Conservation (phyloP, 2,888 invertebrate genomes). For the Frankliniella intonsa region DNA sequence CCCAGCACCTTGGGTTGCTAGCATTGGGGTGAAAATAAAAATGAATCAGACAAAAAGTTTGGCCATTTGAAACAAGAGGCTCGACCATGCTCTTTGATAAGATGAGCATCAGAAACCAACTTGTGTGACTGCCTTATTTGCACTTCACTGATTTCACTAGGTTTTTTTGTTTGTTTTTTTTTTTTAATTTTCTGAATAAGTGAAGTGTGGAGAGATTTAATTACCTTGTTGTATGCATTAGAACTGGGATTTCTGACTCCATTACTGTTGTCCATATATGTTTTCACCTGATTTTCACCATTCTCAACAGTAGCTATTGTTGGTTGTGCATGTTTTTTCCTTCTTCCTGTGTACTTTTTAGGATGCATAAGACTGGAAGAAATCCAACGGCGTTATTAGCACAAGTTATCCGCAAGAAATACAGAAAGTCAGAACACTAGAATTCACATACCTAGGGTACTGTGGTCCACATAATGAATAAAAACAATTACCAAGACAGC, state of each 20-base stretch:
- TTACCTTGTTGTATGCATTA: constrained; percentile 88
- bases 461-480: constrained; percentile 94
- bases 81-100: too few species aligned
- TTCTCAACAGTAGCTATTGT: constrained; percentile 35
- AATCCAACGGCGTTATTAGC: constrained; percentile 19
- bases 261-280: constrained; percentile 87
- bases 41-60: neutral
- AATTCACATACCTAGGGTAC: constrained; percentile 77
- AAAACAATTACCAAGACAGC: constrained; percentile 93
- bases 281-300: constrained; percentile 61
- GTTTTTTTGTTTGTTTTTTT: too few species aligned
- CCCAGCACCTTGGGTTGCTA: constrained; percentile 18
- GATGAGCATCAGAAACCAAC: too few species aligned
- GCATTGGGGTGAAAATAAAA: neutral
- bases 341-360: constrained; percentile 42
- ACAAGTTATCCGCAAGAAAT: neutral
- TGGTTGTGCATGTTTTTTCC: constrained; percentile 35
- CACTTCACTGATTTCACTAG: too few species aligned
- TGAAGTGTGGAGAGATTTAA: constrained; percentile 35
- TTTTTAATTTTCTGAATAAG: neutral
- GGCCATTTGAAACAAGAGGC: too few species aligned
- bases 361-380: constrained; percentile 42
- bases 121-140: too few species aligned
- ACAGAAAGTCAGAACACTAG: neutral
- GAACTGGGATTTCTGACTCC: constrained; percentile 72